Percentiles rank a stretch among this genome's conserved stretches.
Evolutionary conservation across 2,888 invertebrate species (phyloP).

Genomic region (Allacma fusca): DNA sequence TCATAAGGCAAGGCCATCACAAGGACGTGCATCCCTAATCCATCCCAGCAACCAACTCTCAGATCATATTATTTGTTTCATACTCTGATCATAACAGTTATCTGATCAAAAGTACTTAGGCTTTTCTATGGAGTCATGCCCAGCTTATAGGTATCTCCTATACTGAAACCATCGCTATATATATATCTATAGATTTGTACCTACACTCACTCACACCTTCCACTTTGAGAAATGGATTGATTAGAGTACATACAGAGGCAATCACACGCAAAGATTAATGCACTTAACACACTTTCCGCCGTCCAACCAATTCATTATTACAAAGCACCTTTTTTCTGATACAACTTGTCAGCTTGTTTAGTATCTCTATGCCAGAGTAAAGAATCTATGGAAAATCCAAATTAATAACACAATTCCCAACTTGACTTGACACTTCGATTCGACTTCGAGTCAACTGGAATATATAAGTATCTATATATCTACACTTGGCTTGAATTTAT

Average conservation of each 20-base stretch:
- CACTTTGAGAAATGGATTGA: background rate
- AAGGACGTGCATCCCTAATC: conserved; percentile 46
- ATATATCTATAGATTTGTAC: too few relatives aligned
- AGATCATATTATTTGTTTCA: background rate
- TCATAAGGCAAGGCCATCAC: conserved; percentile 46
- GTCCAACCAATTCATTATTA: background rate
- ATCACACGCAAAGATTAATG: conserved; percentile 31
- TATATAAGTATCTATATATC: background rate
- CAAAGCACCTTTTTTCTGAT: background rate
- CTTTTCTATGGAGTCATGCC: too few relatives aligned
- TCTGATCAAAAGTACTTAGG: background rate
- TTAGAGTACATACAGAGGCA: conserved; percentile 10
- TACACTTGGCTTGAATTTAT: too few relatives aligned
- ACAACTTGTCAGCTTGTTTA: background rate
- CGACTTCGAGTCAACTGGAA: background rate
- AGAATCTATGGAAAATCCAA: conserved; percentile 5
- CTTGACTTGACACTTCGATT: conserved; percentile 16
- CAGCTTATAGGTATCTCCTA: too few relatives aligned
- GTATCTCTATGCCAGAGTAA: too few relatives aligned
- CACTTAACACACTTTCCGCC: conserved; percentile 21
- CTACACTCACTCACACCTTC: background rate
- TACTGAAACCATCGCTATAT: too few relatives aligned
- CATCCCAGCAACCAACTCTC: too few relatives aligned
- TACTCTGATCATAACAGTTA: background rate
- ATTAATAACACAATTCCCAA: conserved; percentile 16